Base-by-base conservation (phyloP, 1,140 invertebrate genomes). In the Euglossa dilemma region DNA sequence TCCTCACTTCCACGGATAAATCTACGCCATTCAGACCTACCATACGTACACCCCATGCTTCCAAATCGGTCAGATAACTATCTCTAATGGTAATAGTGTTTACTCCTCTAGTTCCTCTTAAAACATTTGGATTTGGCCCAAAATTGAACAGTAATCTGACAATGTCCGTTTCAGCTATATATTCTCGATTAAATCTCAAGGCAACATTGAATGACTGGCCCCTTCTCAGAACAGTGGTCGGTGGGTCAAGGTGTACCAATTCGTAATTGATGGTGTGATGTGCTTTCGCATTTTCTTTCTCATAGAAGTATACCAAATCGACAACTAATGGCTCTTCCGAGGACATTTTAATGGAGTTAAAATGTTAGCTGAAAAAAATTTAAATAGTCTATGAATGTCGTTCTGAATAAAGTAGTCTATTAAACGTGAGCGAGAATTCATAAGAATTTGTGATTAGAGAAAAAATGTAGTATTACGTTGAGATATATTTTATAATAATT, bases 191-290 rank as follows among this genome's bases (percentile, higher is more conserved):
- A 84, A 96, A 95, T 79, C 92, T 92, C n/a, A 96, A 71, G 2
- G 94, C 94, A 14, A 96, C 63, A 56, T 93, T 94, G 80, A 96
- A 96, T 0, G 91, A 81, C 83, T 95, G 95, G 11, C 95, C 96
- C 56, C 96, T 92, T 77, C 96, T 90, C 12, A 96, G 90, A 47
- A 96, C 93, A 0, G 94, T 89, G 0, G 90, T 94, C 3, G 94
- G 84, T 87, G 91, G 85, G 43, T 93, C 83, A 69, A 94, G 89
- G 11, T 95, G 93, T 8, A 95, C 90, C 36, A 95, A 64, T 78
- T 96, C 95, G 80, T 94, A 96, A 54, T 94, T 93, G 45, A 93
- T 89, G 2, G 96, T 96, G 63, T 92, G 94, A 91, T 96, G 96
- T 0, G 89, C 83, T 6, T 87, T 91, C 0, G 94, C 94, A 89